Percentiles rank a stretch among this genome's conserved stretches.
Conservation (phyloP, 2,888 invertebrate species). For the Therioaphis trifolii region DNA sequence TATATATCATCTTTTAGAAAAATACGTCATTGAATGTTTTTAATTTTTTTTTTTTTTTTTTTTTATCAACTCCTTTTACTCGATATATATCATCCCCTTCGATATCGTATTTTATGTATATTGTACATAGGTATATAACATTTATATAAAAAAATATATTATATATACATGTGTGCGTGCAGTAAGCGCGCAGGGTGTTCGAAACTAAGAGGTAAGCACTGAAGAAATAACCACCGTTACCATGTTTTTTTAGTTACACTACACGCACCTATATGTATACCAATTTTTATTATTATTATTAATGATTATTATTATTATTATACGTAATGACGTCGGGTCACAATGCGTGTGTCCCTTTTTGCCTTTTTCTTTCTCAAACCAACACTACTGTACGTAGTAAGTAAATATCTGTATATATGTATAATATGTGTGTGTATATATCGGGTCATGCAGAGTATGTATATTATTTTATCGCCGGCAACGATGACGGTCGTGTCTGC, state of each 20-base stretch:
- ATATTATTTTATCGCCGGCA: conserved; percentile 23
- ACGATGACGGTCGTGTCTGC: conserved; percentile 15
- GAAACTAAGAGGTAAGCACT: conserved; percentile 17
- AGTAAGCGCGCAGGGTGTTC: not conserved
- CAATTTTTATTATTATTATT: not conserved
- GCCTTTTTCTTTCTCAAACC: not conserved
- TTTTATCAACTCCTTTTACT: no score
- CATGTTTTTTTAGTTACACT: conserved; percentile 28
- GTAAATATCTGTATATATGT: no score
- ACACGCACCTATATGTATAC: not conserved
- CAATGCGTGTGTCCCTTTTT: not conserved
- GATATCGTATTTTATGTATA: not conserved
- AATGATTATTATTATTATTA: no score
- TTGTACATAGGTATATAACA: no score
- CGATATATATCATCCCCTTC: not conserved
- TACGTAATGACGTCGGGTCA: no score
- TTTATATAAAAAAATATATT: no score
- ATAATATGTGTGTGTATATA: not conserved
- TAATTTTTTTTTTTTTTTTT: no score
- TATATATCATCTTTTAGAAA: no score
- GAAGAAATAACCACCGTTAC: conserved; percentile 41
- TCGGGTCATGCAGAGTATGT: conserved; percentile 55
- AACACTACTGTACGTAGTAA: no score
- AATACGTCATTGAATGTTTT: no score
- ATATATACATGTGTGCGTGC: no score